Percentiles rank a stretch among this genome's conserved stretches.
Evolutionary conservation across 2,113 vertebrate genomes (phyloP).

Genomic region (Lampris megalopsis): DNA sequence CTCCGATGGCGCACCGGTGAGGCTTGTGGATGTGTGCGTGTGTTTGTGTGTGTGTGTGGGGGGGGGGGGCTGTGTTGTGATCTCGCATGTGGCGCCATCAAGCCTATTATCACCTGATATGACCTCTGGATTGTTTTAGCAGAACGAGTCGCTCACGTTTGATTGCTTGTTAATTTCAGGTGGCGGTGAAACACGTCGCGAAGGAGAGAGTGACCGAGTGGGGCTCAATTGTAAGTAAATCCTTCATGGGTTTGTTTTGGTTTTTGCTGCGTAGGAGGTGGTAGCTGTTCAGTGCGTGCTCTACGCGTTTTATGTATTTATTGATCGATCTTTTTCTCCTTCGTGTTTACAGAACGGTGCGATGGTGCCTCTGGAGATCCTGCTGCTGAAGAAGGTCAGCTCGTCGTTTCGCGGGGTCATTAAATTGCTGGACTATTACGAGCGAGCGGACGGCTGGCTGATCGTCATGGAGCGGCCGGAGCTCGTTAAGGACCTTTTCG

Average conservation of each 20-base stretch:
- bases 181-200: conserved; percentile 94
- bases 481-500: conserved; percentile 94
- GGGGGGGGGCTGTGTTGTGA: conserved; percentile 45
- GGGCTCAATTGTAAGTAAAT: conserved; percentile 91
- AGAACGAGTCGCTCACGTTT: not conserved
- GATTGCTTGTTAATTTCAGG: conserved; percentile 72
- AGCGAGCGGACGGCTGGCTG: conserved; percentile 94
- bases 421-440: conserved; percentile 95
- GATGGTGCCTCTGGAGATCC: conserved; percentile 93
- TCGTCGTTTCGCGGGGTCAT: conserved; percentile 93
- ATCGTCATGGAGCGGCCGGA: conserved; percentile 96
- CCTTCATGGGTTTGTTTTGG: conserved; percentile 69
- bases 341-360: conserved; percentile 82
- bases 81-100: conserved; percentile 50
- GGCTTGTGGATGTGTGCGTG: conserved; percentile 17
- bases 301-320: not conserved
- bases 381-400: conserved; percentile 95
- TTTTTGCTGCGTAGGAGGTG: conserved; percentile 28
- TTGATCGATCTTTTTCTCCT: not conserved
- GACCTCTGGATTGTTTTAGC: fast-evolving
- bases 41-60: not conserved
- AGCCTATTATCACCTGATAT: not conserved
- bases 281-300: not conserved
- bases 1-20: conserved; percentile 94
- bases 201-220: conserved; percentile 95